These are phyloP conservation scores for Peromyscus nudipes DNA, from an alignment of 2,797 vertebrate genomes.

Conservation along the genomic window DNA sequence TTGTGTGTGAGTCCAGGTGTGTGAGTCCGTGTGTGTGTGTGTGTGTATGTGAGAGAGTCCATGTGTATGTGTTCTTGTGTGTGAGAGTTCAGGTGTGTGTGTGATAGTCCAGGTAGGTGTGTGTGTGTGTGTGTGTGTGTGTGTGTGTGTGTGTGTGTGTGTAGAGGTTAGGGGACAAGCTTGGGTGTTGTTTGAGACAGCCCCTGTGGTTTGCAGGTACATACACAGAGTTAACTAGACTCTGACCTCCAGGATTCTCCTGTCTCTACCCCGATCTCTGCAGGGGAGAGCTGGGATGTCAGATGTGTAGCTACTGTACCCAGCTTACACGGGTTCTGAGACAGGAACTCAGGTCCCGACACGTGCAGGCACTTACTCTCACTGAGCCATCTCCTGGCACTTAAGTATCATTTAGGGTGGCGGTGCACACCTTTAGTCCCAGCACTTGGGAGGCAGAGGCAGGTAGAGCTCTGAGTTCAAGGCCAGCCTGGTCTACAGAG, in stretches of 20 bases:
- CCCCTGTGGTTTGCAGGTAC: background rate
- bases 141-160: background rate
- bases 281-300: background rate
- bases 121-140: background rate
- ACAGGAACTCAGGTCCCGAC: background rate
- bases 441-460: background rate
- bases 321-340: background rate
- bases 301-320: background rate
- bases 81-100: background rate
- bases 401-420: background rate
- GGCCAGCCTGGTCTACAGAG: background rate
- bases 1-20: too few species aligned
- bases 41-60: background rate
- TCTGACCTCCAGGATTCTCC: background rate
- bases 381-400: background rate
- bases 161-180: background rate
- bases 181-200: background rate
- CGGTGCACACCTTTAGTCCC: background rate
- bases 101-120: background rate
- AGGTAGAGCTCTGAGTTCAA: background rate
- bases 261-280: background rate
- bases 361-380: background rate
- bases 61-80: background rate
- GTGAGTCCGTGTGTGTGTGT: too few species aligned
- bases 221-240: background rate